A percentile compares a stretch with the other conserved stretches of the same genome.
phyloP scores from a whole-genome alignment of 2,888 invertebrate genomes.

The Aphidoletes aphidimyza region DNA sequence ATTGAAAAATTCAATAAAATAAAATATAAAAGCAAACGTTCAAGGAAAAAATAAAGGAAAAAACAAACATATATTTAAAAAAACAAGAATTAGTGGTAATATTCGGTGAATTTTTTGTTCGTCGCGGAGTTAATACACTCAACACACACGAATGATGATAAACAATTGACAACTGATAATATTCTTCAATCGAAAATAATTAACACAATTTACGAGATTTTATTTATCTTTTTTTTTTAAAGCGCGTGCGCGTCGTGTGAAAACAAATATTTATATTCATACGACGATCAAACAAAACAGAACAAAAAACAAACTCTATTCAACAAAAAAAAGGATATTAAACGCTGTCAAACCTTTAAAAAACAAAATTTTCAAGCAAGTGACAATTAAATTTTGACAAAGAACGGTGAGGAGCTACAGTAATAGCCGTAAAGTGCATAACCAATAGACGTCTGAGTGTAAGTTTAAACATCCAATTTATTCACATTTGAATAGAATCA shows the following conservation, averaged over 20 bases:
- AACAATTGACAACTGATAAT: slow-evolving; percentile 18
- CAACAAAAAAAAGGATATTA: not conserved
- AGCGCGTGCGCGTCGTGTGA: not conserved
- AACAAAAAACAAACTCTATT: too few species aligned
- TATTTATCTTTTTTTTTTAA: too few species aligned
- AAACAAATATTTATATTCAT: not conserved
- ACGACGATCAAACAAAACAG: not conserved
- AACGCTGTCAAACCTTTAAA: not conserved
- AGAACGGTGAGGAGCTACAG: too few species aligned
- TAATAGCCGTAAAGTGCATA: slow-evolving; percentile 27
- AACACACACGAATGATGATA: not conserved
- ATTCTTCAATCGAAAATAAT: not conserved
- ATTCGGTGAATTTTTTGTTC: too few species aligned
- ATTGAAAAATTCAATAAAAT: too few species aligned
- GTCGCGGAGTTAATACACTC: not conserved
- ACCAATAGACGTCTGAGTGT: too few species aligned
- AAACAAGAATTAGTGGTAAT: too few species aligned
- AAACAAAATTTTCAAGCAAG: not conserved
- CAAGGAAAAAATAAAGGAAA: not conserved
- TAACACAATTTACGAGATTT: not conserved
- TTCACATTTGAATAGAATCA: too few species aligned
- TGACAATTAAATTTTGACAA: slow-evolving; percentile 11
- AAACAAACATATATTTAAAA: too few species aligned
- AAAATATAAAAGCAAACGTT: not conserved
- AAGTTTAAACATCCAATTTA: too few species aligned